Percentiles rank a stretch among this genome's conserved stretches.
Conservation (phyloP, 2,888 invertebrate genomes). For the Iselma pallidipennis region DNA sequence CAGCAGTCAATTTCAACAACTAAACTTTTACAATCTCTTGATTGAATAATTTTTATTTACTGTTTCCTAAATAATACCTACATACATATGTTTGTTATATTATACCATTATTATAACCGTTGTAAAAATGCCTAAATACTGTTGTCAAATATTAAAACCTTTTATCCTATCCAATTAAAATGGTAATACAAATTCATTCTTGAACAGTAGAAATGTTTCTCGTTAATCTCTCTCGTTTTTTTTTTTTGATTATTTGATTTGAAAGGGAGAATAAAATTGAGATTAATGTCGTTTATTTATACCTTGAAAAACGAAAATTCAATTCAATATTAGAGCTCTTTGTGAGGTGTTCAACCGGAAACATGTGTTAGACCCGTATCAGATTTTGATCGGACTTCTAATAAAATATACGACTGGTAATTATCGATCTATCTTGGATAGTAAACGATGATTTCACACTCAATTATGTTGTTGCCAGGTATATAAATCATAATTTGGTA, state of each 20-base stretch:
- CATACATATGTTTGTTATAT: too few relatives aligned
- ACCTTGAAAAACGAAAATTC: background rate
- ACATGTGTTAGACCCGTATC: slow-evolving; percentile 39
- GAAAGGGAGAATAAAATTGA: slow-evolving; percentile 7
- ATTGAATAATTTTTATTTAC: slow-evolving; percentile 5
- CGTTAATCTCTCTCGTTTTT: background rate
- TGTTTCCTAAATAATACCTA: too few relatives aligned
- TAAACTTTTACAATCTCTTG: background rate
- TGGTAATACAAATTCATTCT: too few relatives aligned
- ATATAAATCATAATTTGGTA: slow-evolving; percentile 37
- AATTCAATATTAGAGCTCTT: slow-evolving; percentile 7
- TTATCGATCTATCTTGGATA: slow-evolving; percentile 38
- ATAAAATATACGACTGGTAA: slow-evolving; percentile 38
- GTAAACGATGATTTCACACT: slow-evolving; percentile 37
- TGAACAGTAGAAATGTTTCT: background rate
- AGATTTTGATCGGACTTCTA: slow-evolving; percentile 35
- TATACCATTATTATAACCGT: background rate
- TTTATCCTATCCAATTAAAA: background rate
- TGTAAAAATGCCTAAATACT: background rate
- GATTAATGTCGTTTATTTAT: slow-evolving; percentile 16
- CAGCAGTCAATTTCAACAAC: background rate
- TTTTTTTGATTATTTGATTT: background rate
- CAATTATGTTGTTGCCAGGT: slow-evolving; percentile 39
- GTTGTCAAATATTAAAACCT: background rate
- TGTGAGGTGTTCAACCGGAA: slow-evolving; percentile 34